Base-by-base conservation (phyloP, 1,140 invertebrate genomes). In the Caerostris darwini region DNA sequence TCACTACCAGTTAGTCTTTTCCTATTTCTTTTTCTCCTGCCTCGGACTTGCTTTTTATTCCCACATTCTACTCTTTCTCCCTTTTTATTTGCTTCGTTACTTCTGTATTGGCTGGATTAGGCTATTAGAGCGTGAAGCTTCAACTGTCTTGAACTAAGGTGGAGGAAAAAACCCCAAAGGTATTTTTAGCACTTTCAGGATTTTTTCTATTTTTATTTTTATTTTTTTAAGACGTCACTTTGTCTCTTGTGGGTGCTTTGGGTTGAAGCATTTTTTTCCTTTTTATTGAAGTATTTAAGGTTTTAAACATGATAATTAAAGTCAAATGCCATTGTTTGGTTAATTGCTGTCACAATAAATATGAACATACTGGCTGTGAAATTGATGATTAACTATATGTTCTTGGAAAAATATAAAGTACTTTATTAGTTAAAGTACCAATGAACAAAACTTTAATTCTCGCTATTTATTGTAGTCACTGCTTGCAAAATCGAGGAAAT, bases 41-140 rank as follows among this genome's bases (percentile, higher is more conserved):
- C 56, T 59, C 53, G 10, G 3, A 17, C 8, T 53, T 88, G 14
- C 86, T 88, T 88, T 88, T 64, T 53, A 17, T 64, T 64, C 86
- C n/a, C 71, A 77, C 34, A 19, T 58, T 85, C 56, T 64, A 53
- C 59, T 61, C 12, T 64, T 19, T 61, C 61, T 54, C 86, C 50
- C 50, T 88, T 64, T 88, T 88, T 88, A 64, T 64, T 88, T 88
- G 86, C 86, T 88, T 88, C 86, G 86, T 88, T 88, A 88, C 86
- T 88, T 88, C 86, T 88, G 86, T 64, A 88, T 88, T 88, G 86
- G 86, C 86, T 57, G 86, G 58, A 88, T 88, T 88, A 88, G 86
- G 59, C 86, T 88, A 88, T 88, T 88, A 88, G 86, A 64, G 59
- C 86, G 86, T 88, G 86, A 88, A 88, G 86, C 86, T 88, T 88